Evolutionary conservation across 1,140 invertebrate genomes (phyloP), one percentile per base, ranked within the genome.

Genomic region (Mya arenaria): DNA sequence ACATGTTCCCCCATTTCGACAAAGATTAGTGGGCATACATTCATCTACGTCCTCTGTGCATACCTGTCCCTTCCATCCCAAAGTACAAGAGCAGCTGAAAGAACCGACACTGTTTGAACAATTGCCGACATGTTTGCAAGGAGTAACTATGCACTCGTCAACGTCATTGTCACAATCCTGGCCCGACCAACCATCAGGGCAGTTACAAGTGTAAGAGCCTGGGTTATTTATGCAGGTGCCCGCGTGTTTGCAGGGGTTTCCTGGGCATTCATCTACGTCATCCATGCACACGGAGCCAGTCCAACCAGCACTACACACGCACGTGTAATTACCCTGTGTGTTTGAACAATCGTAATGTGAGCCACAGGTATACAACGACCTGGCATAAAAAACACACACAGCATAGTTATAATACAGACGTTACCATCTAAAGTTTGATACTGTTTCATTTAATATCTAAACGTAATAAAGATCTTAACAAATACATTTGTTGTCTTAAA

Each of bases 241-340:
- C 5, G 56, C 52, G n/a, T 74, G 4, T 52, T 10, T n/a, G 36
- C 83, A 84, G 10, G 79, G 72, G 23, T 23, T 55, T 15, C 28
- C 37, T 6, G 8, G 34, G 60, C 83, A 84, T 82, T 84, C 83
- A 58, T 84, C 32, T 19, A 84, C 52, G 73, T 82, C 78, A n/a
- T 15, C 44, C 5, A 25, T 23, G 28, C 66, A 69, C 13, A 6
- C 15, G 1, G 4, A 17, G 1, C 37, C 66, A 52, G 19, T 17
- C 23, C 36, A 69, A 4, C 66, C 66, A 28, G 41, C 41, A 2
- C 15, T 17, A 69, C 66, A 69, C 34, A 10, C 19, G 15, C 66
- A 69, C 1, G 19, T 30, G 37, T 69, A 69, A 1, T 69, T n/a
- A n/a, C n/a, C n/a, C n/a, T n/a, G n/a, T n/a, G n/a, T n/a, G n/a